A percentile compares a stretch with the other conserved stretches of the same genome.
Evolutionary conservation across 2,888 invertebrate species (phyloP).

Genomic region (Morpho deidamia): DNA sequence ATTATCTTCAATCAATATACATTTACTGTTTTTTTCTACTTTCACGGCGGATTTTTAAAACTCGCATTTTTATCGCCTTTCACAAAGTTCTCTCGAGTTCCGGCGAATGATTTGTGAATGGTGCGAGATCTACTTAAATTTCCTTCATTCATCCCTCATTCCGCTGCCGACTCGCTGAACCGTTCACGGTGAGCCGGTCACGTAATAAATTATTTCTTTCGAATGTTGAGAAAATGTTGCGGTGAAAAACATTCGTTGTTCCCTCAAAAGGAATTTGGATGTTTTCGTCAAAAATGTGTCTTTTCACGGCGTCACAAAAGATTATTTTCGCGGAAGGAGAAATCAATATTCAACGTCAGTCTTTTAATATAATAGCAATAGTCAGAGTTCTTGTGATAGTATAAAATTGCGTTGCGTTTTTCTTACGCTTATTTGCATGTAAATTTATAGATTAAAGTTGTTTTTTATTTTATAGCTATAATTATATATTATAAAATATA

Average conservation of each 20-base stretch:
- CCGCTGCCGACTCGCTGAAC: constrained; percentile 12
- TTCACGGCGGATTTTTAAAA: constrained; percentile 8
- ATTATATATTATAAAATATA: too few relatives aligned
- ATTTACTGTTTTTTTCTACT: not conserved
- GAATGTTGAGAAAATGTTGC: constrained; percentile 1
- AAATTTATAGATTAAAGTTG: too few relatives aligned
- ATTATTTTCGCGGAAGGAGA: constrained; percentile 1
- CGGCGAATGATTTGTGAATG: constrained; percentile 28
- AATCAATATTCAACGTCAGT: too few relatives aligned
- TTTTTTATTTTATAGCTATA: too few relatives aligned
- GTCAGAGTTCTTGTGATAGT: too few relatives aligned
- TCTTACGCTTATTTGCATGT: too few relatives aligned
- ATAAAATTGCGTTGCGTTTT: too few relatives aligned
- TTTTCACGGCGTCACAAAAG: constrained; percentile 2
- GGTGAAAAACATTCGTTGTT: constrained; percentile 14
- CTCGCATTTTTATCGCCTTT: constrained; percentile 26
- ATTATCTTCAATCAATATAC: too few relatives aligned
- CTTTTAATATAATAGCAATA: too few relatives aligned
- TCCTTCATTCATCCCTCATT: constrained; percentile 15
- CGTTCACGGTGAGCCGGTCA: constrained; percentile 25
- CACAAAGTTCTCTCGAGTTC: constrained; percentile 18
- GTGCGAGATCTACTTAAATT: constrained; percentile 24
- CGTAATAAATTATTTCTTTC: constrained; percentile 34
- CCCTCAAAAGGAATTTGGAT: constrained; percentile 5
- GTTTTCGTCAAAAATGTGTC: constrained; percentile 7